A percentile compares a stretch with the other conserved stretches of the same genome.
phyloP scores from a whole-genome alignment of 2,888 invertebrate genomes.

The Erebia palarica region DNA sequence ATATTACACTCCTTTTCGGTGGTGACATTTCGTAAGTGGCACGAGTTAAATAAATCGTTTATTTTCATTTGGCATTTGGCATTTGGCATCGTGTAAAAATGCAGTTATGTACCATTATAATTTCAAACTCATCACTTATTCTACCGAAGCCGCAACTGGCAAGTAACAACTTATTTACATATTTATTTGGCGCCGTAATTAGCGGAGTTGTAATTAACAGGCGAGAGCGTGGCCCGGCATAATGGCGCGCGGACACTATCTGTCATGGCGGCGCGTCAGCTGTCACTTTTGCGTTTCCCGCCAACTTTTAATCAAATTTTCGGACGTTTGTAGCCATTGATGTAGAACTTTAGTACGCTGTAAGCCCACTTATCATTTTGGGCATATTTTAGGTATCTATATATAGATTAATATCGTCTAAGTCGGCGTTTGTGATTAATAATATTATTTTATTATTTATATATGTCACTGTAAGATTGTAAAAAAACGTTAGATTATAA shows the following conservation, averaged over 20 bases:
- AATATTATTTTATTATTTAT: too few relatives aligned
- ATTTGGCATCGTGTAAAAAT: neutral
- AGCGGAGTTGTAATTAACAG: conserved; percentile 65
- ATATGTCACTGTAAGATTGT: too few relatives aligned
- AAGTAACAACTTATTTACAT: conserved; percentile 43
- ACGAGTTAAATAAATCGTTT: too few relatives aligned
- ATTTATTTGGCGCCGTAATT: conserved; percentile 61
- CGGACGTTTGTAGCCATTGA: too few relatives aligned
- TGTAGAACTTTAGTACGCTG: too few relatives aligned
- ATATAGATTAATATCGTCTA: too few relatives aligned
- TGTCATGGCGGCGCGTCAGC: conserved; percentile 67
- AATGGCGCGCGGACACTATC: conserved; percentile 59
- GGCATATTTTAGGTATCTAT: too few relatives aligned
- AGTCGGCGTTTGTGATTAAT: too few relatives aligned
- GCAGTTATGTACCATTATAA: neutral
- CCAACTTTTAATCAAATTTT: conserved; percentile 66
- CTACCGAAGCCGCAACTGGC: conserved; percentile 1
- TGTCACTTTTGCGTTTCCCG: conserved; percentile 64
- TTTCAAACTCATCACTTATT: conserved; percentile 23
- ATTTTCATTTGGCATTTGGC: neutral
- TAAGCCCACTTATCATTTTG: too few relatives aligned
- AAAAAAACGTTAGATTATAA: too few relatives aligned
- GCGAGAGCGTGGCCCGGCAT: conserved; percentile 69
- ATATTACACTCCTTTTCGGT: too few relatives aligned
- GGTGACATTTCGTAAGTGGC: too few relatives aligned